Evolutionary conservation across 2,797 vertebrate genomes (phyloP).

Genomic region (Megalops cyprinoides): DNA sequence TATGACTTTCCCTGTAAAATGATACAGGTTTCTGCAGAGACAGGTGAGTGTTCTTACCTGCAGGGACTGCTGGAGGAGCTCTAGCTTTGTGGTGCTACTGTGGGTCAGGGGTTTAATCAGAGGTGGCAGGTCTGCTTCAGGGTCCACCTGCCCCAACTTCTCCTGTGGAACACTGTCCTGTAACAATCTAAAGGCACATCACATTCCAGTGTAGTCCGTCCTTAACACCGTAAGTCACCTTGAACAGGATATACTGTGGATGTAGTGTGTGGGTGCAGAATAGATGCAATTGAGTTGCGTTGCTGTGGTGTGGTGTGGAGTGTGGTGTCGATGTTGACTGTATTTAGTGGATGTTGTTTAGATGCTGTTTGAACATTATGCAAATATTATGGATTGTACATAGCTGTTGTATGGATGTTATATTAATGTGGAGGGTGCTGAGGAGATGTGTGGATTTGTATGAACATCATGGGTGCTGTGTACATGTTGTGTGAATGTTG

Average conservation of each 20-base stretch:
- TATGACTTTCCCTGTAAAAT: neutral
- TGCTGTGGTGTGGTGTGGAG: neutral
- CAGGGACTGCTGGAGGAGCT: slow-evolving; percentile 52
- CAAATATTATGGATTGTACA: neutral
- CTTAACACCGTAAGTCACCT: neutral
- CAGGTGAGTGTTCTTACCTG: slow-evolving; percentile 37
- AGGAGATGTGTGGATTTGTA: too few species aligned
- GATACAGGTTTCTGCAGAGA: too few species aligned
- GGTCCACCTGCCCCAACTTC: slow-evolving; percentile 15
- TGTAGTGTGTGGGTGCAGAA: neutral
- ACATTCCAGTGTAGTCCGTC: neutral
- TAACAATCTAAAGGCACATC: slow-evolving; percentile 53
- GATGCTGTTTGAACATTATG: neutral
- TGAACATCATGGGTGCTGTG: too few species aligned
- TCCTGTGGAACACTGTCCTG: slow-evolving; percentile 33
- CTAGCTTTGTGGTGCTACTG: slow-evolving; percentile 35
- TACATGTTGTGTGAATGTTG: neutral
- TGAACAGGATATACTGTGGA: neutral
- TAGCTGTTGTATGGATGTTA: neutral
- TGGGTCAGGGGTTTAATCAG: slow-evolving; percentile 46
- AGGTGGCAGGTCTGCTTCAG: slow-evolving; percentile 51
- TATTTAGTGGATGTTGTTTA: neutral
- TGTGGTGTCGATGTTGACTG: neutral
- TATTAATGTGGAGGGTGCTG: too few species aligned
- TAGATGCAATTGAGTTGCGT: too few species aligned